A percentile compares a stretch with the other conserved stretches of the same genome.
Conservation (phyloP, 2,797 vertebrate species). For the Xerus rutilus region DNA sequence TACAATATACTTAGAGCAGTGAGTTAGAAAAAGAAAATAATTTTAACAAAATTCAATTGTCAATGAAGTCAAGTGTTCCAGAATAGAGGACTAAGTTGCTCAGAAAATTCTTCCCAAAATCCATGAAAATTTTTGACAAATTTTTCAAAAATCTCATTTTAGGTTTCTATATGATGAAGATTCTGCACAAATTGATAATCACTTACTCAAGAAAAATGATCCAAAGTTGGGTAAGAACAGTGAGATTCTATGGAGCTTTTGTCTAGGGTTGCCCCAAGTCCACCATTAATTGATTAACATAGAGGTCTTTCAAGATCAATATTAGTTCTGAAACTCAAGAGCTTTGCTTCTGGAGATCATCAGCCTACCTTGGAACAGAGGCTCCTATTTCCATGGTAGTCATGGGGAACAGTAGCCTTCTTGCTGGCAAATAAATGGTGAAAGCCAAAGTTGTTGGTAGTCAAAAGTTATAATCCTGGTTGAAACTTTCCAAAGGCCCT, state of each 20-base stretch:
- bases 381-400: accelerated
- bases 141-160: background rate
- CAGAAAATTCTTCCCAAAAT: background rate
- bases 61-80: background rate
- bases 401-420: too few relatives aligned
- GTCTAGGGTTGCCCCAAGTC: accelerated
- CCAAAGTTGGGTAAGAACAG: background rate
- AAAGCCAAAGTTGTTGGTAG: too few relatives aligned
- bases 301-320: accelerated
- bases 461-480: background rate
- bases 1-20: background rate
- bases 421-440: accelerated
- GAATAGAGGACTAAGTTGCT: background rate
- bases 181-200: background rate
- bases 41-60: background rate
- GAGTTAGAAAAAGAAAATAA: background rate
- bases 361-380: too few relatives aligned
- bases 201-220: background rate
- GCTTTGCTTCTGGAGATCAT: background rate
- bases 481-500: too few relatives aligned
- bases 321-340: background rate
- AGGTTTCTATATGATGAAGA: background rate
- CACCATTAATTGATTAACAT: accelerated
- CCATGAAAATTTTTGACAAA: background rate
- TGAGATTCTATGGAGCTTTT: accelerated